Conservation (phyloP, 2,888 invertebrate species). For the Tenthredo mesomela region DNA sequence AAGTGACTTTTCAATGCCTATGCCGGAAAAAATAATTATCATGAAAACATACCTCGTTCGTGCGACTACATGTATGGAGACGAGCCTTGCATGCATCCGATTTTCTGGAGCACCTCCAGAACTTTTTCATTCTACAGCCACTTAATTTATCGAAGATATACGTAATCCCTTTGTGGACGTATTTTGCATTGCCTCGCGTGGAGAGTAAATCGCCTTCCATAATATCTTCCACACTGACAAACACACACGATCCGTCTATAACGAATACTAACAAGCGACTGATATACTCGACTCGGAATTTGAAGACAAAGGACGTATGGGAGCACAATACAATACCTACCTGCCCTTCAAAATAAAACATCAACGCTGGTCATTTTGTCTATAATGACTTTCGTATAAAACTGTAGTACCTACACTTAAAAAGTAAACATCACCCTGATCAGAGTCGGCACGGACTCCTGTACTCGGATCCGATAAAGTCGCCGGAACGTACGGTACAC, state of each 20-base stretch:
- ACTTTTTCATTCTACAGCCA: conserved; percentile 11
- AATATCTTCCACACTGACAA: not conserved
- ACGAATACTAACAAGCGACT: not conserved
- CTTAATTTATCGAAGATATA: conserved; percentile 25
- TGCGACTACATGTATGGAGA: conserved; percentile 25
- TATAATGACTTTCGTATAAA: too few relatives aligned
- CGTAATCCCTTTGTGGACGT: not conserved
- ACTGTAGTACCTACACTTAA: too few relatives aligned
- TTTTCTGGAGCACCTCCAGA: conserved; percentile 51
- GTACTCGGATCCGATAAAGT: too few relatives aligned
- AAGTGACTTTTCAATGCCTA: too few relatives aligned
- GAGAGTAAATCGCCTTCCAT: not conserved
- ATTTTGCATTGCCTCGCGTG: not conserved
- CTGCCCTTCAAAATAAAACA: too few relatives aligned
- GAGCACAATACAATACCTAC: too few relatives aligned
- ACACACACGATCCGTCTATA: not conserved
- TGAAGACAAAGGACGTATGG: not conserved
- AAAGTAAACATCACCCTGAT: too few relatives aligned
- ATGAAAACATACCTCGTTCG: conserved; percentile 18
- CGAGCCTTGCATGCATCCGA: conserved; percentile 38
- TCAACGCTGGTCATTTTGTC: too few relatives aligned
- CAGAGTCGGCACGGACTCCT: too few relatives aligned
- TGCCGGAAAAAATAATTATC: not conserved
- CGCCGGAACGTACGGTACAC: too few relatives aligned
- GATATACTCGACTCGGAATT: not conserved